phyloP scores from a whole-genome alignment of 2,888 invertebrate species.

The Rotaria magnacalcarata region DNA sequence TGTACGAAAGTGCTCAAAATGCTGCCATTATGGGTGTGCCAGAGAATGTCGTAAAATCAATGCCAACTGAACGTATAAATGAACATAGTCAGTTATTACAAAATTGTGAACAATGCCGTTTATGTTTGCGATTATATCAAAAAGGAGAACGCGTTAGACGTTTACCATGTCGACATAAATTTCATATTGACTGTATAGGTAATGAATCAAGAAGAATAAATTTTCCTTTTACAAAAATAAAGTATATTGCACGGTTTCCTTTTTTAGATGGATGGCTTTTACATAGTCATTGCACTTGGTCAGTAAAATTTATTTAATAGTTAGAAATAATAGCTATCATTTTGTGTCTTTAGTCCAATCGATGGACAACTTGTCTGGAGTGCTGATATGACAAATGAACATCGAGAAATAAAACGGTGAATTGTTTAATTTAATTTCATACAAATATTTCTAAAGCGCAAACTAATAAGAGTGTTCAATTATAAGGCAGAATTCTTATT shows the following conservation, averaged over 20 bases:
- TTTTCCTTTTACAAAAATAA: too few relatives aligned
- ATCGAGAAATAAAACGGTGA: background rate
- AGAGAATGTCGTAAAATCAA: slow-evolving; percentile 52
- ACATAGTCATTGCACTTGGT: slow-evolving; percentile 54
- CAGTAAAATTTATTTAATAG: too few relatives aligned
- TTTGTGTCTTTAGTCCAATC: slow-evolving; percentile 51
- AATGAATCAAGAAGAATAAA: slow-evolving; percentile 49
- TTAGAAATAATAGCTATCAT: too few relatives aligned
- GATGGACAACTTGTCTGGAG: slow-evolving; percentile 53
- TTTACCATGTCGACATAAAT: slow-evolving; percentile 58
- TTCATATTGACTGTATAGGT: slow-evolving; percentile 59
- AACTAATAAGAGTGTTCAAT: too few relatives aligned
- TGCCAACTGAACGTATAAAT: slow-evolving; percentile 54
- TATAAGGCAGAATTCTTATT: too few relatives aligned
- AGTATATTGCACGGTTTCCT: slow-evolving; percentile 50
- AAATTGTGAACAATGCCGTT: slow-evolving; percentile 56
- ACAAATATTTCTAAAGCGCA: too few relatives aligned
- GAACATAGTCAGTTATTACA: slow-evolving; percentile 51
- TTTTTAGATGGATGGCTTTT: slow-evolving; percentile 57
- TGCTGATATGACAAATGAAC: background rate
- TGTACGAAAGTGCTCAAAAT: slow-evolving; percentile 47
- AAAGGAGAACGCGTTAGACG: slow-evolving; percentile 52
- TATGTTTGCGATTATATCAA: slow-evolving; percentile 55
- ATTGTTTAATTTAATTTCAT: background rate
- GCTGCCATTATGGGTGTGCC: slow-evolving; percentile 51